A percentile compares a stretch with the other conserved stretches of the same genome.
phyloP scores from a whole-genome alignment of 2,113 vertebrate genomes.

The Hystrix brachyura region DNA sequence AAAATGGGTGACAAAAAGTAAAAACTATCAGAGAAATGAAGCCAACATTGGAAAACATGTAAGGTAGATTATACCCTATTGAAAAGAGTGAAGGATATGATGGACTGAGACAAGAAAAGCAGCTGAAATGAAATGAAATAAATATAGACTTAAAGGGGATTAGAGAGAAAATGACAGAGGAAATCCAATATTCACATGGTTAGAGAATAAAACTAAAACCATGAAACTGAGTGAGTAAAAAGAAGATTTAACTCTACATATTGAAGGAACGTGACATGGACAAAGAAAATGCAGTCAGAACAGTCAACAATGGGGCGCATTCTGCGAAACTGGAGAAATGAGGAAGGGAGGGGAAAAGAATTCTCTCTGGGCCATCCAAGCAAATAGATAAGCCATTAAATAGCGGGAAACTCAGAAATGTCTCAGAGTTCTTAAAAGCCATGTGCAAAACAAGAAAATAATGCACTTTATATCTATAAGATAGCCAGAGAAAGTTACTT shows the following conservation, averaged over 20 bases:
- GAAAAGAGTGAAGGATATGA: not conserved
- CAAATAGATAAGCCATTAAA: not conserved
- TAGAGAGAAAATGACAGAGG: not conserved
- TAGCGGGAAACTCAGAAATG: not conserved
- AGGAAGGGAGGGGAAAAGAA: not conserved
- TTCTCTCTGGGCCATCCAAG: not conserved
- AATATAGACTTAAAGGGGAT: not conserved
- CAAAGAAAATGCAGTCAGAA: not conserved
- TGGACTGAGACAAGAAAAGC: not conserved
- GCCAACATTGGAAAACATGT: not conserved
- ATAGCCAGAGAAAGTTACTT: not conserved
- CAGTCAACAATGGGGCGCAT: not conserved
- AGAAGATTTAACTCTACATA: not conserved
- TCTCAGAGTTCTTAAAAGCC: not conserved
- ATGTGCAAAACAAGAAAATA: not conserved
- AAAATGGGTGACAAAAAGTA: conserved; percentile 1
- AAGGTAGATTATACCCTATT: not conserved
- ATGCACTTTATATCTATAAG: not conserved
- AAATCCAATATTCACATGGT: not conserved
- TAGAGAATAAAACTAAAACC: conserved; percentile 13
- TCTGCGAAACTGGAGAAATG: not conserved
- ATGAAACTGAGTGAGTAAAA: not conserved
- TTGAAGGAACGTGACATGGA: not conserved
- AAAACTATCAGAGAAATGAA: conserved; percentile 39
- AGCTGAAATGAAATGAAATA: conserved; percentile 9